Base-by-base conservation (phyloP, 2,797 vertebrate genomes). In the Pseudocheirus occidentalis region DNA sequence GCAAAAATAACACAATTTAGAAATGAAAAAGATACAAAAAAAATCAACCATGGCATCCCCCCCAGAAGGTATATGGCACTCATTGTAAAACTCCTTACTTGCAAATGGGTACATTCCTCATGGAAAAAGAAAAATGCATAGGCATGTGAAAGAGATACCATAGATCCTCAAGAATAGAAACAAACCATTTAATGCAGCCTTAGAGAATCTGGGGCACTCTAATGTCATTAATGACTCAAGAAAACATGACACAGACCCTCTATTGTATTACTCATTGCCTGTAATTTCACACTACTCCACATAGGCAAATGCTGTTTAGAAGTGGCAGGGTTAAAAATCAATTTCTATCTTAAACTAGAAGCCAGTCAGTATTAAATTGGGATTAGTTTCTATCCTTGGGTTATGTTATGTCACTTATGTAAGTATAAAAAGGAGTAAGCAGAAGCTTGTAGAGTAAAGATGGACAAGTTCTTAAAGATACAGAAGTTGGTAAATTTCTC, bases 1-100 rank as follows among this genome's bases (percentile, higher is more conserved):
- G 81, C 58, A 14, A 81, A 92, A 59, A 21, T 91, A 90, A 93
- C 0, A 87, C 29, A 87, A 95, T 89, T 92, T 94, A 55, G 34
- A 54, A 91, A 46, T 89, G 40, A 34, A 94, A 95, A 95, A 40
- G 50, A 90, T 0, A n/a, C n/a, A 59, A 54, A 50, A 66, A 46
- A 93, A 50, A 52, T 87, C 18, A 57, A 59, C 73, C 56, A 56
- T 59, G 27, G 16, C 27, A 46, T 62, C 94, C 29, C 34, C 66
- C 9, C 18, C 24, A 13, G 40, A 87, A 87, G 40, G 40, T 87
- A 87, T 50, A 27, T 87, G 40, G 73, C 9, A 50, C 66, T 21
- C 73, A 87, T 87, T 87, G 24, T 18, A 46, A 87, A 87, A 87
- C 24, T 50, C 40, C 40, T 27, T 92, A 57, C 21, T 46, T 50